Evolutionary conservation across 2,113 vertebrate species (phyloP), one percentile per base, ranked within the genome.

Genomic region (Mesitornis unicolor): DNA sequence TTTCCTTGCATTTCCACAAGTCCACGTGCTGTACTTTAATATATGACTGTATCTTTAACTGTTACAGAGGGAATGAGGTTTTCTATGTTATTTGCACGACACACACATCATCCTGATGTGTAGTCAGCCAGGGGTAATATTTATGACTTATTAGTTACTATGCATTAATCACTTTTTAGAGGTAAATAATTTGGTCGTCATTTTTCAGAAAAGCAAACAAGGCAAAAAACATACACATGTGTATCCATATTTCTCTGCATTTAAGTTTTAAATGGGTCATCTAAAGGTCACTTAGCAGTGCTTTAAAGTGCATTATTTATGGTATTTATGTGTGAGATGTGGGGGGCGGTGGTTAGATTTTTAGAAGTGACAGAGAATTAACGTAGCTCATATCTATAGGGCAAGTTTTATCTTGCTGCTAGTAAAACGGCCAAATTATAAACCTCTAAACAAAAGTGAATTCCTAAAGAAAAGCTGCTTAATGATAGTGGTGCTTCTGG

Each of bases 121-220:
- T 54, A 56, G 80, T 94, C 92, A 83, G 60, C 54, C 31, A 84
- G 33, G 56, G 70, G 17, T 71, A 70, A 90, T 77, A 81, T 79
- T 82, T 89, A 77, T 84, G 64, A 82, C 9, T 1, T 70, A n/a
- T 68, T 92, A 77, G 65, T 95, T 94, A 96, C 76, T 9, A 1
- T 94, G 90, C 92, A 65, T 86, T 94, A 63, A 67, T 95, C 90
- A 94, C 95, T 95, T 97, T 96, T 93, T 91, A 90, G 59, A 96
- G 94, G 91, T 95, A 81, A 96, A 95, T 97, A 94, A 97, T 96
- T 93, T 97, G 97, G 74, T 70, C 81, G 94, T 87, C 7, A 6
- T 4, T 84, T 96, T 89, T 48, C 6, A 54, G 73, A 74, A 53
- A 89, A 56, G 54, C 1, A 0, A n/a, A 28, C 11, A 53, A 75